Evolutionary conservation across 2,113 vertebrate genomes (phyloP).

Genomic region (Connochaetes taurinus): DNA sequence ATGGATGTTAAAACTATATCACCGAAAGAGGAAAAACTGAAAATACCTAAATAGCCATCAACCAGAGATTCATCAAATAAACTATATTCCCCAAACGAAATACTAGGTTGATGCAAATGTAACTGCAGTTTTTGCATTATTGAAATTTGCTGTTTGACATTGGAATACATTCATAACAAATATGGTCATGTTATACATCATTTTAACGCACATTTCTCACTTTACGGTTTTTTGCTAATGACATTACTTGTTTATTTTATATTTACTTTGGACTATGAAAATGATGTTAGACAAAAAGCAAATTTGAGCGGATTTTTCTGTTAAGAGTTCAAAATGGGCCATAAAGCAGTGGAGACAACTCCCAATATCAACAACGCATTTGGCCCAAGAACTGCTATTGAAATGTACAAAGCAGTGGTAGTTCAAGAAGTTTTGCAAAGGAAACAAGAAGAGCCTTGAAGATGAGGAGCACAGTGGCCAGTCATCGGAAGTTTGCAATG

Average conservation of each 20-base stretch:
- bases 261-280: background rate
- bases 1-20: background rate
- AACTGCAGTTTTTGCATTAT: background rate
- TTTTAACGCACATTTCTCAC: background rate
- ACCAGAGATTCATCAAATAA: slow-evolving; percentile 10
- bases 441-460: background rate
- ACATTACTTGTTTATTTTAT: background rate
- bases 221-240: background rate
- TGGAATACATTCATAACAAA: background rate
- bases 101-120: background rate
- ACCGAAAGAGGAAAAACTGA: background rate
- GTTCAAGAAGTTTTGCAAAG: background rate
- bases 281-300: background rate
- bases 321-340: background rate
- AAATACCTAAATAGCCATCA: background rate
- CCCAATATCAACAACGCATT: background rate
- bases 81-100: background rate
- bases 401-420: background rate
- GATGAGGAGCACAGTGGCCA: background rate
- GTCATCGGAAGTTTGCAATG: background rate
- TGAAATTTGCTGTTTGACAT: background rate
- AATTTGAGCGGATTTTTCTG: background rate
- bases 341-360: background rate
- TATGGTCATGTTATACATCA: background rate
- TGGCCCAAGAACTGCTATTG: background rate